Evolutionary conservation across 2,888 invertebrate genomes (phyloP), one percentile per base, ranked within the genome.

Genomic region (Netelia inedita): DNA sequence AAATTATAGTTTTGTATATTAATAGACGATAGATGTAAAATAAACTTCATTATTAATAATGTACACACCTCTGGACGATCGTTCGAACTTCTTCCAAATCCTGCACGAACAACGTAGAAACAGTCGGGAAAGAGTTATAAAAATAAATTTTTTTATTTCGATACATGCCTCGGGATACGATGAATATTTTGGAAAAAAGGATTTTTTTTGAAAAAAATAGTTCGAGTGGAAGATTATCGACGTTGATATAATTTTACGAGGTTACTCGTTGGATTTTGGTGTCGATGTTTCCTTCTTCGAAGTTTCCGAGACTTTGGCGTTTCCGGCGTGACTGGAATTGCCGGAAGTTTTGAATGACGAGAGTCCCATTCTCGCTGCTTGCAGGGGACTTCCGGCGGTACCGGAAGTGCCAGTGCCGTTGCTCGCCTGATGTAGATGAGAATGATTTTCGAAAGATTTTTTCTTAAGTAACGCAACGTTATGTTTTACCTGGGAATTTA

Each of bases 1-100:
- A 91, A 92, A 91, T 90, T 92, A 92, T 93, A 93, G 92, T 93
- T 93, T 93, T 93, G 92, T 93, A 93, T 92, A 93, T 92, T 93
- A 90, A 91, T 92, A 92, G 91, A 87, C 21, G 72, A 88, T 92
- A 92, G 89, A 85, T 92, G 91, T 93, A 92, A 80, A 92, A 92
- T 93, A 92, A 93, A 93, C 86, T 88, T 90, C 90, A 90, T 91
- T 90, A 84, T 80, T 74, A 59, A 69, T 82, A 69, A 83, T 71
- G 69, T 76, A 43, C 59, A 59, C 46, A 14, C 21, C 41, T 23
- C 41, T 11, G 69, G 65, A 57, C 14, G 66, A 69, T 35, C 19
- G 35, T 28, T 19, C 46, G n/a, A 28, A 16, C 65, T 79, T 72
- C 59, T 79, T 59, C 16, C 2, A 66, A 46, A 21, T 69, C 53